Evolutionary conservation across 1,140 invertebrate genomes (phyloP), one percentile per base, ranked within the genome.

Genomic region (Propsilocerus akamusi): DNA sequence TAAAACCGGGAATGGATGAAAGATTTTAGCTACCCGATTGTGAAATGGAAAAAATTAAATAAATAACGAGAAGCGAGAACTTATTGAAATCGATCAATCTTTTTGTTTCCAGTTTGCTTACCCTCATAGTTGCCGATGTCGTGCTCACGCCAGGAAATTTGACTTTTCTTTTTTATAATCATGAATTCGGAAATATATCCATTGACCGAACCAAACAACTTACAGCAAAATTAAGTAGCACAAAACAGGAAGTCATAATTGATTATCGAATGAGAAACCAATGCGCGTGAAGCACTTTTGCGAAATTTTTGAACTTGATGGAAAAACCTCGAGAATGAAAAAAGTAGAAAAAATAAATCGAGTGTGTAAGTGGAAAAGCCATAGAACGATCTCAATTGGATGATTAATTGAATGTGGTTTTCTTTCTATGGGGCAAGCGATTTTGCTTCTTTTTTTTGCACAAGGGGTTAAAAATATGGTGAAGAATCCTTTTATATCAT

Each of bases 41-140:
- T 8, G 14, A 7, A 4, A 30, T 4, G 14, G 28, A 30, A 30
- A 30, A 30, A 12, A 30, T 30, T 30, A 30, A 30, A 30, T 12
- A 30, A 12, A 30, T 10, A 30, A 30, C 3, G 14, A 30, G n/a
- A n/a, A 12, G 28, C 14, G 14, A 30, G 14, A 30, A 30, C 14
- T 41, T 41, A 41, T 41, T 41, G 34, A 41, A 41, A 41, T 17
- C 34, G 14, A 41, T 41, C 34, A 41, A 41, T 41, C 34, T 41
- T 41, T 8, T 4, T 37, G 6, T 20, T 14, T n/a, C n/a, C n/a
- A n/a, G n/a, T n/a, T n/a, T n/a, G n/a, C n/a, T n/a, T n/a, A n/a
- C n/a, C n/a, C n/a, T n/a, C n/a, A n/a, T n/a, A n/a, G n/a, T n/a
- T n/a, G n/a, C n/a, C n/a, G n/a, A n/a, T n/a, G n/a, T n/a, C n/a